Evolutionary conservation across 64 coral and sea anemone species (phyloP), one percentile per base, ranked within the genome.

Genomic region (Pachyseris speciosa): DNA sequence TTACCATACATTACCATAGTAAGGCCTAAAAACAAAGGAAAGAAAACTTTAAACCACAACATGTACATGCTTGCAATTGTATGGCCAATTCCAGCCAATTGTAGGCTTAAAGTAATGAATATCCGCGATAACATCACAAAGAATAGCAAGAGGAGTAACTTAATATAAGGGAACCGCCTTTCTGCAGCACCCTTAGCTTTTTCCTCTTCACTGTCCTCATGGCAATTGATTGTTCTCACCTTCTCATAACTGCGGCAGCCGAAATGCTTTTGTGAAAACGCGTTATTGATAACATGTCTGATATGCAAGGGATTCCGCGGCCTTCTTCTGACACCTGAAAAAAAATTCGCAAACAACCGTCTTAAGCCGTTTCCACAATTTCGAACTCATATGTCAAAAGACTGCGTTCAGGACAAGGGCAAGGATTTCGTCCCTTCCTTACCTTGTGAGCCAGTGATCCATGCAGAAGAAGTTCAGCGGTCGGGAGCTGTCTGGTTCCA

Each of bases 401-500:
- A 64, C 25, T 48, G 25, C 5, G 9, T 74, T 16, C 25, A 38
- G 17, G 28, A 16, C 0, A 36, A 6, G 33, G 39, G 26, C 0
- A 49, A 39, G 15, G 8, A 38, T 10, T 33, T 72, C 4, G 4
- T 12, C 24, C 6, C 5, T 7, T 24, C 20, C 3, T 28, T 70
- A 98, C 96, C 92, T 94, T 87, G 39, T 91, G 63, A n/a, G 96
- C 93, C 15, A 64, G 69, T 52, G 93, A 81, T 15, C 96, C 96
- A 84, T 98, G 81, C 19, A 98, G 77, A 45, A 98, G 61, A 30
- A 98, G 86, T 48, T 98, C 93, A 24, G 96, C 96, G 27, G 96
- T 98, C 4, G 96, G 96, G 12, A 95, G 71, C 74, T 98, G 96
- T 51, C 84, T 90, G 27, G 96, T 98, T 22, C 96, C 96, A 48